A percentile compares a stretch with the other conserved stretches of the same genome.
phyloP scores from a whole-genome alignment of 2,113 vertebrate genomes.

The Ctenomys sociabilis region DNA sequence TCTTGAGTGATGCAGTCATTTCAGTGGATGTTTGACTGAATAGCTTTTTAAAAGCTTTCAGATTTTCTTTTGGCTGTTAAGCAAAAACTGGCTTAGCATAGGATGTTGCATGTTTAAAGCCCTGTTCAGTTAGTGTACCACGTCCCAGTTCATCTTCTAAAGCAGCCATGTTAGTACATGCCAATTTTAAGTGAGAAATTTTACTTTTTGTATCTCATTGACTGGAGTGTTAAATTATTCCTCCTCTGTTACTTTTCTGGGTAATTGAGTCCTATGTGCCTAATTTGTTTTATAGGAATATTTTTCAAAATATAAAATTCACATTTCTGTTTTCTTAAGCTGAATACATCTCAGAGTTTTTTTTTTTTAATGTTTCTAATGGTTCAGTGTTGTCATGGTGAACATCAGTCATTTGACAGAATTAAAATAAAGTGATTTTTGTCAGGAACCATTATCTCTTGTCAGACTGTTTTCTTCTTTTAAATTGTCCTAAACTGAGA shows the following conservation, averaged over 20 bases:
- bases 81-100: neutral
- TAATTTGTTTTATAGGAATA: slow-evolving; percentile 28
- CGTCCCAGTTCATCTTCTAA: slow-evolving; percentile 2
- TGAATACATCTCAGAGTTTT: neutral
- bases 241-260: slow-evolving; percentile 33
- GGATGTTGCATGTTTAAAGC: neutral
- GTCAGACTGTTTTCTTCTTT: neutral
- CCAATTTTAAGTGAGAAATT: neutral
- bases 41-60: slow-evolving; percentile 56
- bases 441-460: neutral
- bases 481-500: slow-evolving; percentile 1
- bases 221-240: neutral
- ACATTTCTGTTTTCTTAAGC: slow-evolving; percentile 1
- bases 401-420: slow-evolving; percentile 1
- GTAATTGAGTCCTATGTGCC: slow-evolving; percentile 37
- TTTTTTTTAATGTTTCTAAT: neutral
- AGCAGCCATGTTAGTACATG: neutral
- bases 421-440: slow-evolving; percentile 33
- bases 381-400: neutral
- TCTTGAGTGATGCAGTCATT: slow-evolving; percentile 13
- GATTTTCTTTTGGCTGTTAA: slow-evolving; percentile 10
- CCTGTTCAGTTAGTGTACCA: neutral
- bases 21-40: slow-evolving; percentile 39
- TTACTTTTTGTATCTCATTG: slow-evolving; percentile 11
- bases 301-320: slow-evolving; percentile 46